phyloP scores from a whole-genome alignment of 2,113 vertebrate species.

The Salvator merianae region DNA sequence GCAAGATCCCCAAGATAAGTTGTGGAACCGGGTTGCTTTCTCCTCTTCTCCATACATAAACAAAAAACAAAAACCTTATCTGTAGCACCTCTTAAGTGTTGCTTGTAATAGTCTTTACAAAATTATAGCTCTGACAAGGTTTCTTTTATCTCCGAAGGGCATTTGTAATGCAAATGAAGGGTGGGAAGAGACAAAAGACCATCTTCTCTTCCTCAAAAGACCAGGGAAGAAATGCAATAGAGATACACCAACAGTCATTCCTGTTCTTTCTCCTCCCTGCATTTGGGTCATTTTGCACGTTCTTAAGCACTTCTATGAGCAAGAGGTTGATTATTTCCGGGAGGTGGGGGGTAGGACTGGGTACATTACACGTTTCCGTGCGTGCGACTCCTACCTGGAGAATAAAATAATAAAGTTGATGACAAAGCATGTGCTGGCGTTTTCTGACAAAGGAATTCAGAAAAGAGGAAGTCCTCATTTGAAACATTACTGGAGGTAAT shows the following conservation, averaged over 20 bases:
- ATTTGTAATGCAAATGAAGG: neutral
- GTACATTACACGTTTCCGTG: neutral
- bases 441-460: slow-evolving; percentile 33
- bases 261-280: neutral
- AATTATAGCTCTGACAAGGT: neutral
- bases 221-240: neutral
- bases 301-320: neutral
- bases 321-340: neutral
- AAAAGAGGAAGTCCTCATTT: slow-evolving; percentile 11
- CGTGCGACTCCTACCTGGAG: neutral
- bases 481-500: neutral
- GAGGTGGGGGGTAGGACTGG: too few relatives aligned
- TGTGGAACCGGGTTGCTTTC: too few relatives aligned
- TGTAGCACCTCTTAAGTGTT: neutral
- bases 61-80: too few relatives aligned
- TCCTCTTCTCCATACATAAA: too few relatives aligned
- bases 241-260: neutral
- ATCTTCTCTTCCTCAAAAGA: too few relatives aligned
- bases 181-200: neutral
- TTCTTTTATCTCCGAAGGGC: neutral
- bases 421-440: slow-evolving; percentile 7
- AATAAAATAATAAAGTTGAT: neutral
- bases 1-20: too few relatives aligned
- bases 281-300: neutral
- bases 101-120: neutral